Conservation (phyloP, 2,888 invertebrate species). For the Chrysotoxum bicinctum region DNA sequence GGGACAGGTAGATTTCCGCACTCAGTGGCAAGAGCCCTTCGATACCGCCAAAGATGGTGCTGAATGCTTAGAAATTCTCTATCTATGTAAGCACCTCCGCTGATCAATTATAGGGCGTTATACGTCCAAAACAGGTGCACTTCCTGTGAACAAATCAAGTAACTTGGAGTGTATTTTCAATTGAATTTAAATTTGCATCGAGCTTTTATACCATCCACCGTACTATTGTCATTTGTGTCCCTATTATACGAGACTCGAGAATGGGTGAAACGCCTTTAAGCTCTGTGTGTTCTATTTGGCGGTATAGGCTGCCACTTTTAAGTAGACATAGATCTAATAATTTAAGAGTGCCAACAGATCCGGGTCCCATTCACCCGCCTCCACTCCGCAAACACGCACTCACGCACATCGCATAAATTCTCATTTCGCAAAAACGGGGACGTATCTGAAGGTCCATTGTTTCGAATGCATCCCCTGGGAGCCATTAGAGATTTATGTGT, state of each 20-base stretch:
- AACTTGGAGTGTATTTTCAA: background rate
- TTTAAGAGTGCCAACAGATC: conserved; percentile 37
- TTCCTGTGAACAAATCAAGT: background rate
- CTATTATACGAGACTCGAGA: background rate
- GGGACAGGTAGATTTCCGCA: too few species aligned
- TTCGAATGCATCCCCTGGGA: conserved; percentile 27
- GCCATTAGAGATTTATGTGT: conserved; percentile 32
- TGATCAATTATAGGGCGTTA: too few species aligned
- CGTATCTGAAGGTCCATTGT: conserved; percentile 19
- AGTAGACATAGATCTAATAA: conserved; percentile 13
- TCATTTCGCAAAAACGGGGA: background rate
- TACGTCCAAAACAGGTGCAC: too few species aligned
- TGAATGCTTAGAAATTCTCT: too few species aligned
- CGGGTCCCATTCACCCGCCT: background rate
- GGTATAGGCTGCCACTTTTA: conserved; percentile 20
- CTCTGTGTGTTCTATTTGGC: background rate
- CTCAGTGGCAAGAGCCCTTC: too few species aligned
- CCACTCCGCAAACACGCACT: conserved; percentile 2
- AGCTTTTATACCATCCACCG: background rate
- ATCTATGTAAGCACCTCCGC: too few species aligned
- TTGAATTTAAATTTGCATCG: conserved; percentile 29
- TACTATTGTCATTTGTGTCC: background rate
- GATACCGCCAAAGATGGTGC: too few species aligned
- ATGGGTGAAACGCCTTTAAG: background rate
- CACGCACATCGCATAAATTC: conserved; percentile 25